Base-by-base conservation (phyloP, 2,113 vertebrate genomes). In the Caretta caretta region DNA sequence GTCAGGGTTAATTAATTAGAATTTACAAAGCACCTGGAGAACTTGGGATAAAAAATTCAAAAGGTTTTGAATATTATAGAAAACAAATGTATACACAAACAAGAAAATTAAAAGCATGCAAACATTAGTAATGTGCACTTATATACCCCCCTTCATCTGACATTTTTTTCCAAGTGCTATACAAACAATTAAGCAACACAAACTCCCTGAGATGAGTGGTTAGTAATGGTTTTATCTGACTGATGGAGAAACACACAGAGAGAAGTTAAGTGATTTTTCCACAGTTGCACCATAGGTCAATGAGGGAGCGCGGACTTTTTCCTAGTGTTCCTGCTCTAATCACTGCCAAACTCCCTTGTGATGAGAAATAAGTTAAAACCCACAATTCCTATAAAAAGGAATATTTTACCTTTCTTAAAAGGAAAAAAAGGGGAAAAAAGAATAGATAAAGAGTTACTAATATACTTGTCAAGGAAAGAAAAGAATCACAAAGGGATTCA, bases 21-120 rank as follows among this genome's bases (percentile, higher is more conserved):
- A 94, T 86, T 87, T 80, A n/a, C 16, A 51, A 87, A 85, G 59
- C 92, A 87, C 76, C 42, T 87, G 91, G 86, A 93, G 91, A 91
- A 83, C 12, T 90, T 50, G 48, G n/a, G 76, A 84, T 91, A 92
- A 89, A 94, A 94, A 3, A 93, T 87, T 93, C 42, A 87, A 89
- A 86, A 31, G n/a, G n/a, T 50, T 88, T 65, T 57, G 80, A n/a
- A 76, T 90, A 10, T 31, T 19, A 48, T 10, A 90, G 94, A 85
- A 4, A 76, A 88, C 86, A 89, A 57, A 85, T 25, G 24, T 0
- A 5, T 59, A 29, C 54, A 25, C 0, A 4, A 85, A 48, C 53
- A 48, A 80, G 57, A 62, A 38, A 1, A 1, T 87, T 85, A 87
- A 88, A 57, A 35, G 79, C 27, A 42, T 22, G 79, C 89, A 88